Evolutionary conservation across 2,113 vertebrate genomes (phyloP), one percentile per base, ranked within the genome.

Genomic region (Alouatta palliata): DNA sequence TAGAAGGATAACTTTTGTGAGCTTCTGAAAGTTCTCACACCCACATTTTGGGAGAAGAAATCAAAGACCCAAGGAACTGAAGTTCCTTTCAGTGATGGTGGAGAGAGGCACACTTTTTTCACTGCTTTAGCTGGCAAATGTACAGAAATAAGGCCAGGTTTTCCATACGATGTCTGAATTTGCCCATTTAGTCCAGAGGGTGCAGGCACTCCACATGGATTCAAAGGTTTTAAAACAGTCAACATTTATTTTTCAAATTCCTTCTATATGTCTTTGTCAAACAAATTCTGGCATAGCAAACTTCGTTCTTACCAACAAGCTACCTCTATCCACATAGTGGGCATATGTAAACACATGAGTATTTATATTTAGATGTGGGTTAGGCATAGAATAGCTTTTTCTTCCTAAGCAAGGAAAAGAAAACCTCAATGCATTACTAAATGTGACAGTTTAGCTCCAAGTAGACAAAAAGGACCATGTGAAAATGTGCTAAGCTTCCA

Each of bases 401-500:
- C 64, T 91, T 94, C 80, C 35, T 80, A 61, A 97, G 68, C 30
- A 87, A 82, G 70, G 16, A 0, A 70, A 90, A 91, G 83, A 6
- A 92, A 96, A 61, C 6, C 40, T 84, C 40, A 4, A 1, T 88
- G 96, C 79, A 1, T 30, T 87, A 61, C 8, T 77, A 58, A 84
- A 70, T 77, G 45, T 66, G 96, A 47, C 73, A 88, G 94, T 97
- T 97, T 87, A 91, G 82, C 92, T 43, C 80, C 45, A 3, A 83
- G 10, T 0, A 45, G 88, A 86, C 94, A 98, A 95, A 93, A 91
- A 95, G 70, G 91, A 87, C 37, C 23, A 56, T 91, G 61, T 56
- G 90, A 95, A 98, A 98, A 97, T 75, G 97, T 97, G 98, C 99
- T 99, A 98, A 98, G 97, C 92, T 97, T 97, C 97, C 97, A 92